These are phyloP conservation scores for Leucophora obtusa DNA, from an alignment of 2,888 invertebrate genomes.

Conservation along the genomic window DNA sequence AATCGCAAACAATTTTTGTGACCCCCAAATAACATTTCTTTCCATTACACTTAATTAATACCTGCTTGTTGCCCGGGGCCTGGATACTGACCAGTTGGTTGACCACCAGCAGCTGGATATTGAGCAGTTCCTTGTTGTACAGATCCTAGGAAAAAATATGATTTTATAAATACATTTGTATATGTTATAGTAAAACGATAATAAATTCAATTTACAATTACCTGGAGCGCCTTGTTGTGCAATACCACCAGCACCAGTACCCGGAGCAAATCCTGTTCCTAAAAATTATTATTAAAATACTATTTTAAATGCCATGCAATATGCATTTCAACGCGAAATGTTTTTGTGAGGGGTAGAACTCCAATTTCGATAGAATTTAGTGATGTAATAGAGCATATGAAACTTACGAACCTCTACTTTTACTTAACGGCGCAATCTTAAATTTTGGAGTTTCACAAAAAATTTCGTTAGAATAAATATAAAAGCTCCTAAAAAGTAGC, in stretches of 20 bases:
- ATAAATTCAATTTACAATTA: background rate
- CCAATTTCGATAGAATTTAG: too few species aligned
- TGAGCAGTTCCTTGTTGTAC: constrained; percentile 42
- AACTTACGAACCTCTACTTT: too few species aligned
- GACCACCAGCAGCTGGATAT: constrained; percentile 21
- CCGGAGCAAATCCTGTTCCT: constrained; percentile 18
- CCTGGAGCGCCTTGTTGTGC: constrained; percentile 58
- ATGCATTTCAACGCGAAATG: too few species aligned
- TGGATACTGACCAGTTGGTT: constrained; percentile 16
- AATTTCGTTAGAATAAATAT: too few species aligned
- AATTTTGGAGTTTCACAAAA: too few species aligned
- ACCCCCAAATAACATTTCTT: too few species aligned
- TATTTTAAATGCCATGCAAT: too few species aligned
- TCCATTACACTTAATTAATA: background rate
- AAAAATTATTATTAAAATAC: background rate
- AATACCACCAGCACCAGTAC: constrained; percentile 18
- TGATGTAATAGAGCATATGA: too few species aligned
- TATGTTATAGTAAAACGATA: background rate
- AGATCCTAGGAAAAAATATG: background rate
- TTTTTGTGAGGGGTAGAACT: too few species aligned
- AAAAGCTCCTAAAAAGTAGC: too few species aligned
- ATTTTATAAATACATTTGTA: background rate
- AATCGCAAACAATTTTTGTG: too few species aligned
- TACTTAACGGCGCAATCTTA: too few species aligned
- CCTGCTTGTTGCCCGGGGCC: constrained; percentile 23